Conservation (phyloP, 2,113 vertebrate genomes). For the Megaleporinus macrocephalus region DNA sequence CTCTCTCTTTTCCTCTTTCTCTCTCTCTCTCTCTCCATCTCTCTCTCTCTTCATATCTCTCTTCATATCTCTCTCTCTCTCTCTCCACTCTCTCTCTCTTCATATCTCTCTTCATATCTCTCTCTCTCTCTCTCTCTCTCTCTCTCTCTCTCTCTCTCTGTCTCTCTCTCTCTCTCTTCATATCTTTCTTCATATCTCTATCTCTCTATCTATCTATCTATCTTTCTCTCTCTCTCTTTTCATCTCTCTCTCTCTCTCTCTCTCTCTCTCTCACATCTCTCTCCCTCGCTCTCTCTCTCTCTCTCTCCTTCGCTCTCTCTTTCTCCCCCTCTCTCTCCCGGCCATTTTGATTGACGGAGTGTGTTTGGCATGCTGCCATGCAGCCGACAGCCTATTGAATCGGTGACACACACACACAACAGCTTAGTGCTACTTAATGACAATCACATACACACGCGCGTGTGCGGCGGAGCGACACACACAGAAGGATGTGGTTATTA, state of each 20-base stretch:
- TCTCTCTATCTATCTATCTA: background rate
- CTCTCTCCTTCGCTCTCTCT: background rate
- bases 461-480: background rate
- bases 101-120: background rate
- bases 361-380: constrained; percentile 54
- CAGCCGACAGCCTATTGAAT: constrained; percentile 55
- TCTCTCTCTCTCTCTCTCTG: background rate
- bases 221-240: background rate
- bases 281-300: background rate
- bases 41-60: background rate
- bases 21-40: background rate
- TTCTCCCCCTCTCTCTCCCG: constrained; percentile 20
- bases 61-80: too few relatives aligned
- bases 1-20: background rate
- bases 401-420: constrained; percentile 56
- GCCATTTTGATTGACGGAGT: constrained; percentile 57
- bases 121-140: background rate
- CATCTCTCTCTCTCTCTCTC: background rate
- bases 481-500: constrained; percentile 16
- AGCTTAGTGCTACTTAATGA: constrained; percentile 57
- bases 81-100: background rate
- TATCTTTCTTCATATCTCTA: background rate
- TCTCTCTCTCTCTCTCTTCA: background rate
- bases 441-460: constrained; percentile 25
- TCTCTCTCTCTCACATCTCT: background rate